These are phyloP conservation scores for Chesias legatella DNA, from an alignment of 2,888 invertebrate species.

Conservation along the genomic window DNA sequence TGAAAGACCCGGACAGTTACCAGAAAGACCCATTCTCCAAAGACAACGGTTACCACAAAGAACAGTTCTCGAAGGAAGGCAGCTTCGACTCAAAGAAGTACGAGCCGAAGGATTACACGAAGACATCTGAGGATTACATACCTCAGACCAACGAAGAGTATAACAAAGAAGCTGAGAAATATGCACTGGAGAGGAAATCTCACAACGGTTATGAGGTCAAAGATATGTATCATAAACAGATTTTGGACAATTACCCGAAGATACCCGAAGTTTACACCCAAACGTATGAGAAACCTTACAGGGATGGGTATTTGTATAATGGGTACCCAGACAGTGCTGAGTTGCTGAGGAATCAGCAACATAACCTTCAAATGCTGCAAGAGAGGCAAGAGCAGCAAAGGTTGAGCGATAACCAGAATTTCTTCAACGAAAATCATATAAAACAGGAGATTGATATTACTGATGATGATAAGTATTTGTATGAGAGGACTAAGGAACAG, in stretches of 20 bases:
- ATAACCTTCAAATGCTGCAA: constrained; percentile 61
- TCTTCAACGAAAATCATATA: constrained; percentile 65
- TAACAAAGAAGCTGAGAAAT: constrained; percentile 68
- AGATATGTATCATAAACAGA: constrained; percentile 39
- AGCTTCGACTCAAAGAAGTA: constrained; percentile 8
- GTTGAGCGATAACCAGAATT: constrained; percentile 58
- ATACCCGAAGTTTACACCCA: constrained; percentile 34
- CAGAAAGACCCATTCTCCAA: neutral
- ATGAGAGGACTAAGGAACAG: constrained; percentile 58
- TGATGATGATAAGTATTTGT: constrained; percentile 63
- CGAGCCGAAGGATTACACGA: constrained; percentile 40
- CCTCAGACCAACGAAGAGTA: constrained; percentile 70
- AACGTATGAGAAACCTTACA: constrained; percentile 36
- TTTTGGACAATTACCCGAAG: constrained; percentile 35
- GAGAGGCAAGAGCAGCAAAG: constrained; percentile 48
- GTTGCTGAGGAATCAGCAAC: constrained; percentile 59
- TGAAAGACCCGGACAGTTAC: constrained; percentile 13
- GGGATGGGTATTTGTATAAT: constrained; percentile 31
- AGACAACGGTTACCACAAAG: constrained; percentile 2
- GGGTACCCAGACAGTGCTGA: constrained; percentile 53
- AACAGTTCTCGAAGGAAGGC: constrained; percentile 1
- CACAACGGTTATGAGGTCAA: constrained; percentile 52
- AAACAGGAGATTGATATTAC: constrained; percentile 64
- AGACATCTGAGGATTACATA: constrained; percentile 55
- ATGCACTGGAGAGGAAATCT: constrained; percentile 60